Conservation (phyloP, 2,888 invertebrate genomes). For the Sussaba pulchella region DNA sequence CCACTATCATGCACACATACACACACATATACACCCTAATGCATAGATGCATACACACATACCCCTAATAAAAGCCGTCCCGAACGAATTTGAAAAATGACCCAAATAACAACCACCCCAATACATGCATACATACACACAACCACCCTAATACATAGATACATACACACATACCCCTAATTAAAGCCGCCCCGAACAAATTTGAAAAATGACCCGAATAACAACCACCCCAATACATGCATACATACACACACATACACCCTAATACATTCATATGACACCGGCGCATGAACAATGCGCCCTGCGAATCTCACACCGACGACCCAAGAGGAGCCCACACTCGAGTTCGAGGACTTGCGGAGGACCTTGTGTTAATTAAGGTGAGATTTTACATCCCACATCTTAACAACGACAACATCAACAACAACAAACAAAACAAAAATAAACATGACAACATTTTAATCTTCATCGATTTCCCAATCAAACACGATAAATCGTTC, state of each 20-base stretch:
- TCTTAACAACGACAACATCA: background rate
- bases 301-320: conserved; percentile 6
- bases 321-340: background rate
- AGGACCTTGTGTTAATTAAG: conserved; percentile 8
- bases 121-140: no score
- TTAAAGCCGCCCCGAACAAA: no score
- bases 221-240: no score
- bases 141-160: no score
- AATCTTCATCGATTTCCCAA: background rate
- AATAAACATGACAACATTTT: background rate
- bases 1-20: no score
- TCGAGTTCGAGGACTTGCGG: background rate
- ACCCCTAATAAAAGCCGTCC: no score
- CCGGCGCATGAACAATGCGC: conserved; percentile 50
- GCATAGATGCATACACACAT: no score
- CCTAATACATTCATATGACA: background rate
- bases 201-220: no score
- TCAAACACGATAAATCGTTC: background rate
- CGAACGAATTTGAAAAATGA: no score
- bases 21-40: no score
- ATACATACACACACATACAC: background rate
- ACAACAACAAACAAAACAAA: background rate
- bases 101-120: no score
- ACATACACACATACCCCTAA: no score
- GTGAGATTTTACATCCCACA: background rate